Conservation (phyloP, 2,888 invertebrate genomes). For the Alviniconcha strummeri region DNA sequence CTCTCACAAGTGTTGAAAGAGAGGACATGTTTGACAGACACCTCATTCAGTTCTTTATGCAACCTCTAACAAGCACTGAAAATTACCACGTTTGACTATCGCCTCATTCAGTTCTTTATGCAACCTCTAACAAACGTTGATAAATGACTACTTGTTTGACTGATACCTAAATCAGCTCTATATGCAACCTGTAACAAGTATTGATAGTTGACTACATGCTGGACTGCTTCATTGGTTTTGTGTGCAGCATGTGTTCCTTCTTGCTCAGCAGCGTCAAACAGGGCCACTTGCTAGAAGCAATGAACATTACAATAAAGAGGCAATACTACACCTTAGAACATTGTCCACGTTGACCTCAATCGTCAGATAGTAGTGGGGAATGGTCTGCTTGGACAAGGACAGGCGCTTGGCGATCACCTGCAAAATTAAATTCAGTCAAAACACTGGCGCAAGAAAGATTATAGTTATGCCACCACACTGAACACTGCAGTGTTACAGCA, state of each 20-base stretch:
- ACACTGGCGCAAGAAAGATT: background rate
- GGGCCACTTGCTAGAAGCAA: too few species aligned
- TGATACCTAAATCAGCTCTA: slow-evolving; percentile 84
- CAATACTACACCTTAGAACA: slow-evolving; percentile 76
- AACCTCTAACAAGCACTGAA: slow-evolving; percentile 73
- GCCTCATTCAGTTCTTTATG: too few species aligned
- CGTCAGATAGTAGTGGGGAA: slow-evolving; percentile 97
- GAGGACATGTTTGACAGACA: slow-evolving; percentile 78
- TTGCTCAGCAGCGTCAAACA: too few species aligned
- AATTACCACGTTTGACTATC: too few species aligned
- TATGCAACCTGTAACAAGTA: slow-evolving; percentile 78
- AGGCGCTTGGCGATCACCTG: slow-evolving; percentile 91
- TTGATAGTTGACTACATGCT: too few species aligned
- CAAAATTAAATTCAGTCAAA: background rate
- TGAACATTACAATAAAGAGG: background rate
- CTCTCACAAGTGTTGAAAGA: slow-evolving; percentile 55
- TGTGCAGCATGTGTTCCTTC: too few species aligned
- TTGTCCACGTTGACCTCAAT: slow-evolving; percentile 89
- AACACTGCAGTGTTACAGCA: too few species aligned
- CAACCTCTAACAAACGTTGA: too few species aligned
- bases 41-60: slow-evolving; percentile 86
- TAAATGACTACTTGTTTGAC: slow-evolving; percentile 77
- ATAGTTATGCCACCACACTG: too few species aligned
- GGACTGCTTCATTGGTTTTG: too few species aligned
- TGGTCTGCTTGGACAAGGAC: slow-evolving; percentile 90